phyloP scores from a whole-genome alignment of 2,113 vertebrate species.

The Psittacara wagleri region DNA sequence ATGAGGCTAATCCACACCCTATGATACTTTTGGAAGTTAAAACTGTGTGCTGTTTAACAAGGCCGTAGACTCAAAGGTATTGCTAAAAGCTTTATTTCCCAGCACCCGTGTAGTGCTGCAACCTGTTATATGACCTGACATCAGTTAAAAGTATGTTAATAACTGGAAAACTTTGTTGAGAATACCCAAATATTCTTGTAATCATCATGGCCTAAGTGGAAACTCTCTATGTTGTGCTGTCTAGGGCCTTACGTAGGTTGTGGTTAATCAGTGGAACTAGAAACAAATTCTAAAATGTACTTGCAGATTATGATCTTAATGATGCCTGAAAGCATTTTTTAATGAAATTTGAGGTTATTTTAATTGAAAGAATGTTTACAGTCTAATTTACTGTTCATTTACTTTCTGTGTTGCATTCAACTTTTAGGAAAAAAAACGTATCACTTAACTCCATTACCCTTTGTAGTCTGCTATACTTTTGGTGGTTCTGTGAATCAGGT shows the following conservation, averaged over 20 bases:
- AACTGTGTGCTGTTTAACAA: not conserved
- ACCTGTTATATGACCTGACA: not conserved
- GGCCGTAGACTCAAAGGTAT: not conserved
- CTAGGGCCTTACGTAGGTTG: not conserved
- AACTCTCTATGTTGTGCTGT: not conserved
- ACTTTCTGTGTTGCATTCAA: not conserved
- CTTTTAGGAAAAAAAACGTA: constrained; percentile 8
- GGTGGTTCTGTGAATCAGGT: not conserved
- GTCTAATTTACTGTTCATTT: constrained; percentile 11
- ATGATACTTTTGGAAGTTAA: not conserved
- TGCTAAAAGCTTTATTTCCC: not conserved
- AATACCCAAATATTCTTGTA: not conserved
- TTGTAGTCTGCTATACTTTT: not conserved
- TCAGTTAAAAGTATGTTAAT: not conserved
- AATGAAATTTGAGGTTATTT: constrained; percentile 34
- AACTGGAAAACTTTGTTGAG: not conserved
- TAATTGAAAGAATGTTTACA: constrained; percentile 23
- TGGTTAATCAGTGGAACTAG: not conserved
- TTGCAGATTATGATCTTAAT: constrained; percentile 7
- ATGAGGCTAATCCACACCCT: not conserved
- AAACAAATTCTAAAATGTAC: not conserved
- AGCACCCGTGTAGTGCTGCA: not conserved
- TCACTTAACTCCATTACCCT: not conserved
- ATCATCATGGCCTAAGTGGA: not conserved
- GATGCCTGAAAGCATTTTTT: not conserved